Base-by-base conservation (phyloP, 2,797 vertebrate genomes). In the Nannoperca obscura region DNA sequence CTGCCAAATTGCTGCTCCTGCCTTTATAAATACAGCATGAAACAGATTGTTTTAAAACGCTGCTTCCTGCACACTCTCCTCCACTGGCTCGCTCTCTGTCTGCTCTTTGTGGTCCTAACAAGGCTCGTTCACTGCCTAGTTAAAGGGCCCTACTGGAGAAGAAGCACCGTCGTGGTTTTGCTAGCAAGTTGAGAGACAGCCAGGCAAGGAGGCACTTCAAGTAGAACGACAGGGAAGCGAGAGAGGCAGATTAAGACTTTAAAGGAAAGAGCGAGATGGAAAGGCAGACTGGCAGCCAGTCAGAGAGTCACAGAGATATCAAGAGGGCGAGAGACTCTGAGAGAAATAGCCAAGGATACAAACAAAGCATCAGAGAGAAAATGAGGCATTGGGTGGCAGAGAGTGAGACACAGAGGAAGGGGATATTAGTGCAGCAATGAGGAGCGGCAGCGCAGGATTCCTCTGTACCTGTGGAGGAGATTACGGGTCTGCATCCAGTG, bases 381-480 rank as follows among this genome's bases (percentile, higher is more conserved):
- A 80, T 71, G 76, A 89, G 81, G 63, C 3, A 0, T 75, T 75
- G 73, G 75, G 74, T 74, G 73, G 57, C 66, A 59, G 66, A 76
- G 49, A 59, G 74, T 8, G 62, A 73, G 82, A 73, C 11, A 74
- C 66, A 80, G 75, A 73, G 50, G 36, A 62, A 40, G 46, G 42
- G 22, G 44, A 63, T 58, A 57, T 49, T 76, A 40, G 27, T 59
- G 69, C 78, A 52, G 80, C 71, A 74, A 67, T 61, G 63, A 84
- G 65, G 65, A 88, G 83, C 68, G 50, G 76, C 71, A 61, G 78
- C 63, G 0, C 64, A 70, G 78, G 68, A 88, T 85, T 88, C 76
- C 67, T 88, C 84, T 78, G 75, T 90, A 93, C 92, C 92, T 93
- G 88, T 90, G 79, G 80, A 91, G 84, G 89, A 90, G 93, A 94